These are phyloP conservation scores for Tinea trinotella DNA, from an alignment of 2,888 invertebrate species.

Conservation along the genomic window DNA sequence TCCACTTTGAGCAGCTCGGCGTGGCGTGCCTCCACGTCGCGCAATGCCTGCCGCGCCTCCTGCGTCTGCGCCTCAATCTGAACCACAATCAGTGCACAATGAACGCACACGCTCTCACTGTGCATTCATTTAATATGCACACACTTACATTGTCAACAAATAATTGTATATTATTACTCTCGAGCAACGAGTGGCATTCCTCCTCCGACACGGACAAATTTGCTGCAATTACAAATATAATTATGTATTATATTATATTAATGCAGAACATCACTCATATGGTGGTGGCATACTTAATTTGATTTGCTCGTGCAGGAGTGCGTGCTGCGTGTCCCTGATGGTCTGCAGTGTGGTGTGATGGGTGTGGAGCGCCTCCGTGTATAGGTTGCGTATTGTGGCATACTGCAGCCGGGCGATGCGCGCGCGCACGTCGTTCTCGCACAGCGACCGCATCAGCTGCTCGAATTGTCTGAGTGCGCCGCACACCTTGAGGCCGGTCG, in stretches of 20 bases:
- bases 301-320: constrained; percentile 70
- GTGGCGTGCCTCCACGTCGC: constrained; percentile 86
- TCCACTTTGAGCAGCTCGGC: constrained; percentile 87
- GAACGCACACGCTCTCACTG: background rate
- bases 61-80: constrained; percentile 86
- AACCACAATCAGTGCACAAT: constrained; percentile 17
- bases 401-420: constrained; percentile 66
- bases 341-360: constrained; percentile 66
- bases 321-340: constrained; percentile 65
- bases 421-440: constrained; percentile 27
- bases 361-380: constrained; percentile 58
- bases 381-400: constrained; percentile 54
- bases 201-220: constrained; percentile 56
- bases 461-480: constrained; percentile 68
- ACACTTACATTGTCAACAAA: constrained; percentile 65
- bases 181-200: constrained; percentile 57
- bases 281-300: constrained; percentile 53
- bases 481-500: constrained; percentile 62
- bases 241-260: too few relatives aligned
- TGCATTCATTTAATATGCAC: too few relatives aligned
- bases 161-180: constrained; percentile 50
- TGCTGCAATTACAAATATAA: too few relatives aligned
- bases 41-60: constrained; percentile 80
- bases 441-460: constrained; percentile 30
- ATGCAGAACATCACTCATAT: too few relatives aligned